These are phyloP conservation scores for Eulemur mongoz DNA, from an alignment of 2,797 vertebrate species.

Conservation along the genomic window DNA sequence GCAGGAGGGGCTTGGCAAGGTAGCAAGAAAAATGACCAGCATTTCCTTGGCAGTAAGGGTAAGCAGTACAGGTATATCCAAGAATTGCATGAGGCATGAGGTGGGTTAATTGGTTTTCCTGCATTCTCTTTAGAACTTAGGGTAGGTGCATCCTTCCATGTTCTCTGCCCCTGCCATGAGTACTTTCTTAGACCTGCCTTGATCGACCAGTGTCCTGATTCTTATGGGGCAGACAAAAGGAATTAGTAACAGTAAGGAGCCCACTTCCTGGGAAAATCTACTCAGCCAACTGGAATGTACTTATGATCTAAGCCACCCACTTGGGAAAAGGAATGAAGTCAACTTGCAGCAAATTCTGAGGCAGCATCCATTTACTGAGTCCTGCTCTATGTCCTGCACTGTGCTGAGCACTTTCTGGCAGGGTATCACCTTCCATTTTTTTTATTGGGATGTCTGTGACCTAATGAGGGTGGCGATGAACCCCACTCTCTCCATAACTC, in stretches of 20 bases:
- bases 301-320: not conserved
- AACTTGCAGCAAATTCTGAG: not conserved
- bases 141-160: not conserved
- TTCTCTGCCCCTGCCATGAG: not conserved
- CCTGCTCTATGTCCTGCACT: rapidly evolving
- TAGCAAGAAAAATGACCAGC: not conserved
- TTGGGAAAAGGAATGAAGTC: not conserved
- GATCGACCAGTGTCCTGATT: not conserved
- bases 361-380: not conserved
- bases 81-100: not conserved
- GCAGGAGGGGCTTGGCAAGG: not conserved
- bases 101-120: not conserved
- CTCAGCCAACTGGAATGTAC: not conserved
- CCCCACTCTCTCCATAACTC: not conserved
- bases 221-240: not conserved
- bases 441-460: not conserved
- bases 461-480: not conserved
- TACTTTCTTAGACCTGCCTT: not conserved
- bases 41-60: not conserved
- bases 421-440: not conserved
- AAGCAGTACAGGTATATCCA: not conserved
- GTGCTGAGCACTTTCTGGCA: not conserved
- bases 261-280: not conserved
- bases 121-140: not conserved
- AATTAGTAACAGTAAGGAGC: not conserved